Base-by-base conservation (phyloP, 2,888 invertebrate genomes). In the Pantelozetes paolii region DNA sequence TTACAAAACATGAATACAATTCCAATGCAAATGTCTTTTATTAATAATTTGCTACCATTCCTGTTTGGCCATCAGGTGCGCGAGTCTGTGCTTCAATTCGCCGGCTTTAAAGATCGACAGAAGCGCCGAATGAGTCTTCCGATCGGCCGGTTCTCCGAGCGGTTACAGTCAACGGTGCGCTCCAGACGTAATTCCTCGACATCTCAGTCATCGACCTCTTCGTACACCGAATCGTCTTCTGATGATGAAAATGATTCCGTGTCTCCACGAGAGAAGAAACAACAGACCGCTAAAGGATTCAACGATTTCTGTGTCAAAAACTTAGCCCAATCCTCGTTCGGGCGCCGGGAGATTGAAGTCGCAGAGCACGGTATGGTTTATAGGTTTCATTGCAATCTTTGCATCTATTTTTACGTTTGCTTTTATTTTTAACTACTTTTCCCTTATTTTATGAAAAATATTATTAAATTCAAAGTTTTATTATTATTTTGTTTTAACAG, bases 281-380 rank as follows among this genome's bases (percentile, higher is more conserved):
- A 96, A 83, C 90, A 90, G 79, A 93, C 90, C 77, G 89, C 91
- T 0, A 88, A 88, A 78, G 90, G 92, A 5, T 90, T 88, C 81
- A 87, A 89, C 0, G 93, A 96, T 78, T 96, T 97, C 84, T 97
- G 97, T 84, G 95, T 98, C 32, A 87, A 92, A 74, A 96, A 95
- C 81, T 90, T 98, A 76, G 90, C 90, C 77, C 94, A 95, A 81
- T 90, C 93, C 81, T 92, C 92, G 0, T 96, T 95, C 81, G 98
- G 98, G 0, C 86, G 97, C 40, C 84, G 96, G 54, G 98, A 98
- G 85, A 97, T 98, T 77, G 95, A 98, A 85, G 96, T 98, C 77
- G 97, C 97, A 0, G 96, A 98, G 81, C 96, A 97, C 85, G 89
- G 89, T 42, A 69, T 30, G 50, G 8, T 26, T 23, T 18, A 18